phyloP scores from a whole-genome alignment of 2,797 vertebrate genomes.

The Sardinella longiceps region DNA sequence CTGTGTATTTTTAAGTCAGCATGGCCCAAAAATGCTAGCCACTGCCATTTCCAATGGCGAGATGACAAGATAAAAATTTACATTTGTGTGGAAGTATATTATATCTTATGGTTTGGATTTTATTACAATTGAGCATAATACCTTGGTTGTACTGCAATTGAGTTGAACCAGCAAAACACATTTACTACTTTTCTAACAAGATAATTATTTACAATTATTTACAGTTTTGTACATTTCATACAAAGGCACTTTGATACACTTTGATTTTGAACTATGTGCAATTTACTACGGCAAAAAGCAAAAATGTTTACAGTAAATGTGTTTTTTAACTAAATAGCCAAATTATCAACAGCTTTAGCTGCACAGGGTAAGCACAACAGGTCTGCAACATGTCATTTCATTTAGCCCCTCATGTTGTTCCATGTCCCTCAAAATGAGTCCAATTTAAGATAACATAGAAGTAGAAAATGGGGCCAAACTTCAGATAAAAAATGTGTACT shows the following conservation, averaged over 20 bases:
- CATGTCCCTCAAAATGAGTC: background rate
- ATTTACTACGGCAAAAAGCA: conserved; percentile 56
- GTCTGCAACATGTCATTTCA: conserved; percentile 38
- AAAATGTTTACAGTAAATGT: conserved; percentile 48
- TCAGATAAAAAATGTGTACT: conserved; percentile 45
- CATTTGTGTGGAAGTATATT: conserved; percentile 3
- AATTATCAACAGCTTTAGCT: conserved; percentile 5
- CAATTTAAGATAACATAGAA: conserved; percentile 18
- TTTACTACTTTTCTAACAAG: conserved; percentile 39
- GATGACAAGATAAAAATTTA: background rate
- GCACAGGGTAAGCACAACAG: conserved; percentile 6
- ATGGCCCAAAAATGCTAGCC: background rate
- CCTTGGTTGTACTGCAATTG: background rate
- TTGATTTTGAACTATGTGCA: conserved; percentile 53
- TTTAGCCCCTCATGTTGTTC: background rate
- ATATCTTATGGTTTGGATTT: background rate
- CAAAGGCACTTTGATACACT: conserved; percentile 28
- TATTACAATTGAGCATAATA: conserved; percentile 2
- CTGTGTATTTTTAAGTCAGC: background rate
- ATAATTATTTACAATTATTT: conserved; percentile 3
- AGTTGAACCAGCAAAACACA: conserved; percentile 40
- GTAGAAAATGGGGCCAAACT: conserved; percentile 33
- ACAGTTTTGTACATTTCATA: conserved; percentile 23
- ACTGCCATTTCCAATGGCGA: conserved; percentile 4
- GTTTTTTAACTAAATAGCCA: conserved; percentile 29